Evolutionary conservation across 2,797 vertebrate species (phyloP), one percentile per base, ranked within the genome.

Genomic region (Garrulus glandarius): DNA sequence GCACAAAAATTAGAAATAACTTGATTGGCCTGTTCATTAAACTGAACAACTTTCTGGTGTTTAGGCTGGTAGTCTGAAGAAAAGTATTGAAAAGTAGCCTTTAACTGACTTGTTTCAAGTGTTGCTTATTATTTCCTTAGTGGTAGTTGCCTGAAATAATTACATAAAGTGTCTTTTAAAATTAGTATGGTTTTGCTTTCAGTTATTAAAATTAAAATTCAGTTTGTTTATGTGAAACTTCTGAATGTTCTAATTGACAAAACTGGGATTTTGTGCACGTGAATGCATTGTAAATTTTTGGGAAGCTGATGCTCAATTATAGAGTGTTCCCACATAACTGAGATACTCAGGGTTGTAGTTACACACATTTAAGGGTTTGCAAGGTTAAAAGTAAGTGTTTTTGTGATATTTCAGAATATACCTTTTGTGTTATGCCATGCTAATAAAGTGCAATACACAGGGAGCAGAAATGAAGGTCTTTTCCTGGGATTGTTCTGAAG

Each of bases 81-180:
- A 92, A 43, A 80, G 23, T 93, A 75, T 84, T 82, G 79, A 96
- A 78, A 95, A 95, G 64, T 59, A 61, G 24, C 20, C 60, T 95
- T 89, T 91, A 93, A 90, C 82, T 95, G 87, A 91, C 89, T 96
- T 92, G 60, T 95, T 94, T 96, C 86, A 91, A 88, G 77, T 93
- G 13, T 63, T 87, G 55, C 50, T 95, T 96, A 24, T 89, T 93
- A 89, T 80, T 96, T 97, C 34, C 26, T 64, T 79, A 80, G 68
- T 87, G 50, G 55, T 81, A 87, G 84, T 71, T 69, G 55, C 24
- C 87, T 86, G 57, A 80, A 95, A 61, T 92, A 95, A 78, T 83
- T 84, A 46, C 32, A 50, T 89, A 52, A 64, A 93, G 27, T 92
- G 52, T 65, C 56, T 87, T 44, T 88, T 56, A 55, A 64, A 90